Evolutionary conservation across 2,888 invertebrate species (phyloP).

Genomic region (Dinocampus coccinellae): DNA sequence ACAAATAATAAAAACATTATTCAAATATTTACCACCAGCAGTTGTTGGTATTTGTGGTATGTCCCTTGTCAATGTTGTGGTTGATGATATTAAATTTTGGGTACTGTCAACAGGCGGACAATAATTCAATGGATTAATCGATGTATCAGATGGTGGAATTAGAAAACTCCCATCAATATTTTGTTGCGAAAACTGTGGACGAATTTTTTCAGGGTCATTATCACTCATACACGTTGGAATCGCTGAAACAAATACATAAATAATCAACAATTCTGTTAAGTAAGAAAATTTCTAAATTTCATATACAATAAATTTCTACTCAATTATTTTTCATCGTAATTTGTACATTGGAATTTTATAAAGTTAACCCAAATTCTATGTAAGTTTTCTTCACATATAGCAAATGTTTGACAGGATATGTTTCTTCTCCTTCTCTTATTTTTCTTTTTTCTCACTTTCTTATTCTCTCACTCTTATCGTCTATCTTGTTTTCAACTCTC

Average conservation of each 20-base stretch:
- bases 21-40: neutral
- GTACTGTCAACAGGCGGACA: neutral
- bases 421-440: neutral
- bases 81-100: neutral
- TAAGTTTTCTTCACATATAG: constrained; percentile 51
- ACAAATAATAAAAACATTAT: neutral
- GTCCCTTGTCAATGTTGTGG: neutral
- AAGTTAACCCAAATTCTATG: constrained; percentile 34
- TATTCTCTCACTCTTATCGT: neutral
- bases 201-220: neutral
- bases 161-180: neutral
- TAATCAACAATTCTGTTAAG: neutral
- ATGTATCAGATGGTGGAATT: neutral
- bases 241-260: neutral
- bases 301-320: neutral
- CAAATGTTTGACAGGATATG: constrained; percentile 66
- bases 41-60: neutral
- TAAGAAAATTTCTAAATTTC: neutral
- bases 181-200: neutral
- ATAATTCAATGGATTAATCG: neutral
- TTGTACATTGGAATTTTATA: neutral
- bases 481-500: neutral
- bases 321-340: neutral
- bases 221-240: neutral
- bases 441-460: neutral